These are phyloP conservation scores for Thera britannica DNA, from an alignment of 2,888 invertebrate genomes.

Conservation along the genomic window DNA sequence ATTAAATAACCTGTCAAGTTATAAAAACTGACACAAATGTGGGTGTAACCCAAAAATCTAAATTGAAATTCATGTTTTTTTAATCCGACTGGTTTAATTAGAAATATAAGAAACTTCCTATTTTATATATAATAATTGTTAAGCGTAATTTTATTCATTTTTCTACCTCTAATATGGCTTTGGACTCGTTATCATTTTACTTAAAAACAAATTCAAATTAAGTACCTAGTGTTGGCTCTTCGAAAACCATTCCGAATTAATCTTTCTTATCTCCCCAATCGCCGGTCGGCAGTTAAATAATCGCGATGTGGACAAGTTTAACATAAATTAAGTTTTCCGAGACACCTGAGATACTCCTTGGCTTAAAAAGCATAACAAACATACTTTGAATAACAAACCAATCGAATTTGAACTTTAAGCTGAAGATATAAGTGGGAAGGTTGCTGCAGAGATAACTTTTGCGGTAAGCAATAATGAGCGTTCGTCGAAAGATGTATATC, in stretches of 20 bases:
- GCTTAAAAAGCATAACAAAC: conserved; percentile 58
- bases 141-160: too few species aligned
- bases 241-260: conserved; percentile 69
- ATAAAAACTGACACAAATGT: too few species aligned
- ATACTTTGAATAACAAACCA: conserved; percentile 16
- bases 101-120: too few species aligned
- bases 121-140: too few species aligned
- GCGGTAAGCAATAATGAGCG: conserved; percentile 72
- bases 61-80: too few species aligned
- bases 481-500: conserved; percentile 79
- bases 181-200: not conserved
- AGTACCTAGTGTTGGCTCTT: conserved; percentile 11
- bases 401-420: conserved; percentile 47
- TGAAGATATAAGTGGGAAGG: conserved; percentile 24
- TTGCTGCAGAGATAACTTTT: conserved; percentile 41
- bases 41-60: too few species aligned
- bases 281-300: conserved; percentile 77
- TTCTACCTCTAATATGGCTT: not conserved
- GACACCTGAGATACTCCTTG: conserved; percentile 80
- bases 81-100: too few species aligned
- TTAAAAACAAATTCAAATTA: not conserved
- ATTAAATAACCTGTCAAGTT: too few species aligned
- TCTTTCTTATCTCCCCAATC: conserved; percentile 79
- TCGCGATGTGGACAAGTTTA: conserved; percentile 79
- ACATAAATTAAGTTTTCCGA: conserved; percentile 84